phyloP scores from a whole-genome alignment of 2,797 vertebrate genomes.

The Aviceda leuphotes region DNA sequence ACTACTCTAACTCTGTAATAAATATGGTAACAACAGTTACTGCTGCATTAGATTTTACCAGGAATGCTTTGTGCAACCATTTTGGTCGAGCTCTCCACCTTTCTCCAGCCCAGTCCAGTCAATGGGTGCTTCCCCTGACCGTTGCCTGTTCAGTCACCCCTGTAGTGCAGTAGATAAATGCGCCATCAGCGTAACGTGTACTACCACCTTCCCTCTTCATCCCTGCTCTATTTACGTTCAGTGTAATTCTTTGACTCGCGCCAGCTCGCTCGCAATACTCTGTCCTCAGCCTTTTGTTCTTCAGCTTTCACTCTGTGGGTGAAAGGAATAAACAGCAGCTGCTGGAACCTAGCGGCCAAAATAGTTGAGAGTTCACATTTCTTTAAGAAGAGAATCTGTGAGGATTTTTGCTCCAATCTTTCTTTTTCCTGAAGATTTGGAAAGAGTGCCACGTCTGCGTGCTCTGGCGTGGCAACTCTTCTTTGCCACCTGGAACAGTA shows the following conservation, averaged over 20 bases:
- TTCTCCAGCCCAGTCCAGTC: background rate
- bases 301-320: background rate
- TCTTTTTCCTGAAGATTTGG: background rate
- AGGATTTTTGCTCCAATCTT: background rate
- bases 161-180: background rate
- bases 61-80: background rate
- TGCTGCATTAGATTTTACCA: background rate
- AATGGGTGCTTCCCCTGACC: background rate
- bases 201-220: background rate
- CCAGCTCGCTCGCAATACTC: background rate
- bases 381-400: background rate
- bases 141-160: background rate
- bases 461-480: background rate
- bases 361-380: background rate
- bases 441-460: rapidly evolving
- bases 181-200: background rate
- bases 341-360: background rate
- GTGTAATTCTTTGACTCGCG: background rate
- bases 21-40: background rate
- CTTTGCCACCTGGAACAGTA: background rate
- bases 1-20: background rate
- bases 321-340: slow-evolving; percentile 38
- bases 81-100: background rate
- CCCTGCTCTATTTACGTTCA: background rate
- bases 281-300: slow-evolving; percentile 5